Evolutionary conservation across 2,888 invertebrate species (phyloP).

Genomic region (Drosophila paracracens): DNA sequence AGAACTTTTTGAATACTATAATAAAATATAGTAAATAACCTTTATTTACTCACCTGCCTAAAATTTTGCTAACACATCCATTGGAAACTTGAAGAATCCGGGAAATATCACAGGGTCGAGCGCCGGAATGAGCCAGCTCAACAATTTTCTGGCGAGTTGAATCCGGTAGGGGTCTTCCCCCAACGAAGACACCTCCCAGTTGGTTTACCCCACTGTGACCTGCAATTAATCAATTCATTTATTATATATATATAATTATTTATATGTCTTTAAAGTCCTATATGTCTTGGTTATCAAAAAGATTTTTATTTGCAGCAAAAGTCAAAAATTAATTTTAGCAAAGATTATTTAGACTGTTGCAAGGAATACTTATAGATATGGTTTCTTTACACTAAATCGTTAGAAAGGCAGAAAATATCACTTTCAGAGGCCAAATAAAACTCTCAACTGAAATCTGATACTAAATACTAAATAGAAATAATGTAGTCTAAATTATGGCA

Average conservation of each 20-base stretch:
- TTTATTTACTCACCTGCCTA: slow-evolving; percentile 91
- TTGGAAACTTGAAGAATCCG: slow-evolving; percentile 99
- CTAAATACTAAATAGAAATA: background rate
- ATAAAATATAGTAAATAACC: background rate
- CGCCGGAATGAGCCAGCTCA: slow-evolving; percentile 98
- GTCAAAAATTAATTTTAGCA: background rate
- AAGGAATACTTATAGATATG: background rate
- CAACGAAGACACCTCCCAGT: slow-evolving; percentile 99
- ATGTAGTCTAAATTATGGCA: background rate
- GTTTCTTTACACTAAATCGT: too few relatives aligned
- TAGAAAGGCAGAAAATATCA: background rate
- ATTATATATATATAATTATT: background rate
- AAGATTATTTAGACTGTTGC: background rate
- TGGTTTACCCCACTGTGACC: slow-evolving; percentile 99
- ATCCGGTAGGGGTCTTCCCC: slow-evolving; percentile 98
- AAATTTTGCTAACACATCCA: slow-evolving; percentile 99
- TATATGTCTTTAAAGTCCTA: background rate
- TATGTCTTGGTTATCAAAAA: background rate
- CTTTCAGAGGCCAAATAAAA: background rate
- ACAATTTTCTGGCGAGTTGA: slow-evolving; percentile 99
- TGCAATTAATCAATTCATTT: slow-evolving; percentile 69
- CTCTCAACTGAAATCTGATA: background rate
- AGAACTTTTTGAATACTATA: background rate
- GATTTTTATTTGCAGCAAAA: background rate
- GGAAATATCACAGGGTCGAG: slow-evolving; percentile 99